Evolutionary conservation across 2,113 vertebrate genomes (phyloP).

Genomic region (Pelvicachromis taeniatus): DNA sequence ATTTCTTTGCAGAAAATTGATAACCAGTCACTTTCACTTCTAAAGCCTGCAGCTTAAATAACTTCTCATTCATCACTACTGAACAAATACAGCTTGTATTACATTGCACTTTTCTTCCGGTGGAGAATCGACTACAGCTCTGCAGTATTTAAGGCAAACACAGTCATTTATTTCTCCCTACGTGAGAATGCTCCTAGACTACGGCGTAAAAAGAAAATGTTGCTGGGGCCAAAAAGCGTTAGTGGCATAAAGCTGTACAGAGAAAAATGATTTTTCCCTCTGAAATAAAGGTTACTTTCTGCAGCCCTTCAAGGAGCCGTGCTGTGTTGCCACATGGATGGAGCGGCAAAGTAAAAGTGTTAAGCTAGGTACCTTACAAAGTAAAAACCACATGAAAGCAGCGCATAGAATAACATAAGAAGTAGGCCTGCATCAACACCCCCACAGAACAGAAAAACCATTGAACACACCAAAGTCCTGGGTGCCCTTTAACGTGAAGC

Average conservation of each 20-base stretch:
- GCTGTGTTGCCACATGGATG: slow-evolving; percentile 19
- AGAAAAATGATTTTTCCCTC: slow-evolving; percentile 16
- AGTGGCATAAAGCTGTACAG: slow-evolving; percentile 5
- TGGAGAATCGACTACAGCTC: neutral
- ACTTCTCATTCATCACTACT: neutral
- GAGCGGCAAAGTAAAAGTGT: slow-evolving; percentile 13
- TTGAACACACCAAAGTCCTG: neutral
- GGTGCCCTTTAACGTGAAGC: slow-evolving; percentile 12
- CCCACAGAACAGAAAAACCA: neutral
- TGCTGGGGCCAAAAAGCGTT: neutral
- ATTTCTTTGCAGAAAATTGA: neutral
- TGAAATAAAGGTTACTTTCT: slow-evolving; percentile 50
- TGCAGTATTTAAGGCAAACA: neutral
- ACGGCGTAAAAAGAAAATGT: neutral
- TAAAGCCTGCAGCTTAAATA: neutral
- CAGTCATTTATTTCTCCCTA: slow-evolving; percentile 1
- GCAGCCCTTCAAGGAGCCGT: slow-evolving; percentile 21
- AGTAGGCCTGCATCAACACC: slow-evolving; percentile 13
- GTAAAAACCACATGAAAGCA: slow-evolving; percentile 32
- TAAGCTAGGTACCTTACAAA: slow-evolving; percentile 25
- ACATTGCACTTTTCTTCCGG: neutral
- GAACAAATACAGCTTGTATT: neutral
- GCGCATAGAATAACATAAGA: neutral
- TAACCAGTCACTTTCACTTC: neutral
- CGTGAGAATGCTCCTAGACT: neutral